Conservation (phyloP, 2,113 vertebrate genomes). For the Megaptera novaeangliae region DNA sequence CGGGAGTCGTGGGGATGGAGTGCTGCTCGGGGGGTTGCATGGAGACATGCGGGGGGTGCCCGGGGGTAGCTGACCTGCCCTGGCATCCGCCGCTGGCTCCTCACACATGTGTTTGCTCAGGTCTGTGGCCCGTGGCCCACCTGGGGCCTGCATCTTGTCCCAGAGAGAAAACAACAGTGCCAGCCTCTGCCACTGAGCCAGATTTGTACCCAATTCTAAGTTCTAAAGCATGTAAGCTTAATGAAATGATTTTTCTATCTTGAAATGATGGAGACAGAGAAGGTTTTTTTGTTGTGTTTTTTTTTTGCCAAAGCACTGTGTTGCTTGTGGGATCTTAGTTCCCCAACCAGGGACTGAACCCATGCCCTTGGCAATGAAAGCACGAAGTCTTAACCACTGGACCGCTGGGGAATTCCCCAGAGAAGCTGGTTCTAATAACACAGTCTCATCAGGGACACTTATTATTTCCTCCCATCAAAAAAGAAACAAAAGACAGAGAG, state of each 20-base stretch:
- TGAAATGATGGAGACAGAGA: background rate
- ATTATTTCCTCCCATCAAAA: background rate
- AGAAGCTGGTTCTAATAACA: background rate
- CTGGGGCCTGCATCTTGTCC: background rate
- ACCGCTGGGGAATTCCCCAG: no score
- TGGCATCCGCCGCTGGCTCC: background rate
- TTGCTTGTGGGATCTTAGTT: no score
- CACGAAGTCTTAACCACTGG: no score
- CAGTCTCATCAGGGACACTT: background rate
- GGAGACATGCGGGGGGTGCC: rapidly evolving
- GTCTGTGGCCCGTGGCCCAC: background rate
- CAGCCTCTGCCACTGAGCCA: background rate
- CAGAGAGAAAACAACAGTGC: background rate
- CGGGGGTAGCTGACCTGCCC: background rate
- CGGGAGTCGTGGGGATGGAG: background rate
- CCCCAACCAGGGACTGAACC: no score
- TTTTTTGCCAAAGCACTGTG: no score
- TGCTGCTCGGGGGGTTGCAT: rapidly evolving
- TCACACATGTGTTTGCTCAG: background rate
- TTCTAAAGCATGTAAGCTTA: background rate
- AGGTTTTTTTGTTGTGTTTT: background rate
- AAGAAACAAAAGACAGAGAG: background rate
- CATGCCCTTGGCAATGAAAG: no score
- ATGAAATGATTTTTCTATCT: background rate
- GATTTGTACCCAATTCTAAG: no score